Evolutionary conservation across 2,888 invertebrate species (phyloP).

Genomic region (Neuroscelio doddi): DNA sequence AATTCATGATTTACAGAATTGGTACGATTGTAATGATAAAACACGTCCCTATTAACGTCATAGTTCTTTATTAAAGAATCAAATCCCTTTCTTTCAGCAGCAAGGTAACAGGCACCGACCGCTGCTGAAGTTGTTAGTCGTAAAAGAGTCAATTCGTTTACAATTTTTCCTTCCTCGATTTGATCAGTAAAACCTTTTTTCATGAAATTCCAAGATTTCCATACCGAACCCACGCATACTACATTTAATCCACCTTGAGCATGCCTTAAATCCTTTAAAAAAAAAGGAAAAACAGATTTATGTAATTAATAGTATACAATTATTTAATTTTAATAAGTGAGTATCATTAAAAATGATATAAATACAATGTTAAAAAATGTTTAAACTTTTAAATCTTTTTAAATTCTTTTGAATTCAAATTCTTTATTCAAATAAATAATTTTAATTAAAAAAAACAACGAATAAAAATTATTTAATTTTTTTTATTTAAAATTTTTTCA

Average conservation of each 20-base stretch:
- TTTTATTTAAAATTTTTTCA: neutral
- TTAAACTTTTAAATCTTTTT: too few species aligned
- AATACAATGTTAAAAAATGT: too few species aligned
- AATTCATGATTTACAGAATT: slow-evolving; percentile 24
- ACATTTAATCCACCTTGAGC: slow-evolving; percentile 79
- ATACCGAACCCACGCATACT: slow-evolving; percentile 95
- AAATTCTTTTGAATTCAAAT: too few species aligned
- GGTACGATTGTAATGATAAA: slow-evolving; percentile 75
- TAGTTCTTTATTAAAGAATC: slow-evolving; percentile 80
- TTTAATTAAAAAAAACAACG: too few species aligned
- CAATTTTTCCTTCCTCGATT: slow-evolving; percentile 71
- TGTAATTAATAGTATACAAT: slow-evolving; percentile 7
- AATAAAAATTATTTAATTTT: neutral
- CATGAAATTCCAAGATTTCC: slow-evolving; percentile 91
- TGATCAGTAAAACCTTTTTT: slow-evolving; percentile 80
- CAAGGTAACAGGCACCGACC: slow-evolving; percentile 89
- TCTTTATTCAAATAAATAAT: too few species aligned
- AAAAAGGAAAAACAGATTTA: neutral
- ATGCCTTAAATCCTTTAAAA: slow-evolving; percentile 72
- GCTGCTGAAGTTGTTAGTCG: slow-evolving; percentile 84
- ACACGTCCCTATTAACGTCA: slow-evolving; percentile 78
- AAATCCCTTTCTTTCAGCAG: slow-evolving; percentile 80
- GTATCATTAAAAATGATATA: too few species aligned
- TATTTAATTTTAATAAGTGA: too few species aligned
- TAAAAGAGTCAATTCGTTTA: slow-evolving; percentile 78